These are phyloP conservation scores for Oreochromis spilurus DNA, from an alignment of 2,113 vertebrate species.

Conservation along the genomic window DNA sequence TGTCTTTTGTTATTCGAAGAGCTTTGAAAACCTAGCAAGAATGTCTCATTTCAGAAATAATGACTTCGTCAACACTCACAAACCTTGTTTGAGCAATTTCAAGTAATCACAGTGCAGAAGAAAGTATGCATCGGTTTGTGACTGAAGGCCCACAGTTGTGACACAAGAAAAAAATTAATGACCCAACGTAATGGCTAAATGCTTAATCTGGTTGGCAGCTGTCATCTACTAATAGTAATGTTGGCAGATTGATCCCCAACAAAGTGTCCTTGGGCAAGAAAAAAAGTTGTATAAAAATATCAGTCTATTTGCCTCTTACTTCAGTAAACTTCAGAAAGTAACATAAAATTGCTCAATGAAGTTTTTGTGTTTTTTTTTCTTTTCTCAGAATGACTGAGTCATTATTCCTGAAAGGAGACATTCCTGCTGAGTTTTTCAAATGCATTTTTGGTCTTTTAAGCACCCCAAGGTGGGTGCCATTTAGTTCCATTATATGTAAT, in stretches of 20 bases:
- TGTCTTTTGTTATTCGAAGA: not conserved
- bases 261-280: not conserved
- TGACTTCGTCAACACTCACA: not conserved
- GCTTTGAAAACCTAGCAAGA: not conserved
- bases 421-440: not conserved
- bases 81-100: not conserved
- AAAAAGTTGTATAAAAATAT: not conserved
- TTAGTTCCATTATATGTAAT: not conserved
- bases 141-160: not conserved
- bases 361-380: accelerated
- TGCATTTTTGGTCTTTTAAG: not conserved
- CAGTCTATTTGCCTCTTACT: not conserved
- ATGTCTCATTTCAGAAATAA: not conserved
- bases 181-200: not conserved
- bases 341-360: not conserved
- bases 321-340: not conserved
- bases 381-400: not conserved
- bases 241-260: not conserved
- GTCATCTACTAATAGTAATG: not conserved
- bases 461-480: not conserved
- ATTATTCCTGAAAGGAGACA: not conserved
- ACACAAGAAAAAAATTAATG: not conserved
- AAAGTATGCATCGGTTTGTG: not conserved
- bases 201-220: not conserved
- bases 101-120: not conserved